Evolutionary conservation across 1,140 invertebrate species (phyloP).

Genomic region (Potamilus streckersoni): DNA sequence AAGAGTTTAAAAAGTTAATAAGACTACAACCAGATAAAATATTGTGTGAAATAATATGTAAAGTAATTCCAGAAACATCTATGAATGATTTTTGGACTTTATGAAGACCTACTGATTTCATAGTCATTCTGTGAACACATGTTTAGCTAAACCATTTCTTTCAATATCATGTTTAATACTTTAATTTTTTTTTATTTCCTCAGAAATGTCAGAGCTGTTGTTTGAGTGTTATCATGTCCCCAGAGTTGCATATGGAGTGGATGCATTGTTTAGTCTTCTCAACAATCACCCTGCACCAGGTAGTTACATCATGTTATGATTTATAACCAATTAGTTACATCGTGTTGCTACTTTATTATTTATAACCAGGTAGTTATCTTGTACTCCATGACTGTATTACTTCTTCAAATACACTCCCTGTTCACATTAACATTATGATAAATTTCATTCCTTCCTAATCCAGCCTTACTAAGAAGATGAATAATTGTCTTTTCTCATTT

Average conservation of each 20-base stretch:
- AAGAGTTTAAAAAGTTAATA: too few relatives aligned
- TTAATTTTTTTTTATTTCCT: conserved; percentile 57
- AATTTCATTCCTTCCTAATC: too few relatives aligned
- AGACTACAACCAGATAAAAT: too few relatives aligned
- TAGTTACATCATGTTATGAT: conserved; percentile 10
- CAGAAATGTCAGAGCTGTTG: conserved; percentile 93
- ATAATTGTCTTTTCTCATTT: too few relatives aligned
- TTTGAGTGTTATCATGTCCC: conserved; percentile 95
- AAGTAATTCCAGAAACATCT: too few relatives aligned
- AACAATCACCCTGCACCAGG: conserved; percentile 74
- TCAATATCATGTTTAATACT: background rate
- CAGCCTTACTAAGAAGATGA: too few relatives aligned
- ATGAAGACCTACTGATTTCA: too few relatives aligned
- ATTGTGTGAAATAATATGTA: too few relatives aligned
- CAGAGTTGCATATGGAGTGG: conserved; percentile 86
- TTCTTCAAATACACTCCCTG: background rate
- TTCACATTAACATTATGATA: too few relatives aligned
- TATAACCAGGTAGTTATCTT: background rate
- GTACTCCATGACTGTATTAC: conserved; percentile 8
- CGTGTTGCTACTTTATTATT: background rate
- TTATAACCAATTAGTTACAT: background rate
- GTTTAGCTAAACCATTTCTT: too few relatives aligned
- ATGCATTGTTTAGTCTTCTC: conserved; percentile 85
- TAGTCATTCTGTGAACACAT: too few relatives aligned
- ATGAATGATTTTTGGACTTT: too few relatives aligned